Conservation (phyloP, 92 coral and sea anemone species). For the Bergia sp. region DNA sequence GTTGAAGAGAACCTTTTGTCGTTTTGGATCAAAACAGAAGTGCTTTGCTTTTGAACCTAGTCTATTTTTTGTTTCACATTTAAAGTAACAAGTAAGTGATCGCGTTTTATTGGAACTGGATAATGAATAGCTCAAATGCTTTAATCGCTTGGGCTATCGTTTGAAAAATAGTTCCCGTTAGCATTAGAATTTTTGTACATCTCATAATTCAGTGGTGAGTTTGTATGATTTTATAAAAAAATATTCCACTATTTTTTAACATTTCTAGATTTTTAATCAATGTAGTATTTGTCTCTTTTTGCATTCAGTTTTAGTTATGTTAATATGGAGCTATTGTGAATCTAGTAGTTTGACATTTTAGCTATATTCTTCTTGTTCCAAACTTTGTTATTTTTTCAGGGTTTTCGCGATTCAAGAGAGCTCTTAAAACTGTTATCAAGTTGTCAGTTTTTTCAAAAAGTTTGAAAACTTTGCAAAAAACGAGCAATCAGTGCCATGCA, state of each 20-base stretch:
- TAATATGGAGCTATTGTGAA: background rate
- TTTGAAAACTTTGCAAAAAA: slow-evolving; percentile 51
- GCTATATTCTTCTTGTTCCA: background rate
- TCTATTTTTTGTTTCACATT: background rate
- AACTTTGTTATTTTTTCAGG: background rate
- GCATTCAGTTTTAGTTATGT: background rate
- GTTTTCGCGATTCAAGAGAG: background rate
- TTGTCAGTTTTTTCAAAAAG: slow-evolving; percentile 51
- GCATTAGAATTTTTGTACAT: background rate
- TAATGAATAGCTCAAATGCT: background rate
- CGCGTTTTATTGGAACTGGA: background rate
- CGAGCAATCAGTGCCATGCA: slow-evolving; percentile 34
- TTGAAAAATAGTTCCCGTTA: background rate
- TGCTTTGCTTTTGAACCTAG: background rate
- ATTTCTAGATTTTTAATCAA: background rate
- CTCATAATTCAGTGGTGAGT: background rate
- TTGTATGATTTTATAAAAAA: background rate
- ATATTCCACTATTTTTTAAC: background rate
- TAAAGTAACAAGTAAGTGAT: background rate
- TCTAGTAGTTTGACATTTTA: background rate
- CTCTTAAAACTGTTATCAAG: slow-evolving; percentile 5
- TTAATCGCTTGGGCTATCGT: background rate
- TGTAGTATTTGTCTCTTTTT: background rate
- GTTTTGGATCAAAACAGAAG: background rate
- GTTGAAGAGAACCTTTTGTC: background rate